Conservation (phyloP, 2,888 invertebrate species). For the Luperina testacea region DNA sequence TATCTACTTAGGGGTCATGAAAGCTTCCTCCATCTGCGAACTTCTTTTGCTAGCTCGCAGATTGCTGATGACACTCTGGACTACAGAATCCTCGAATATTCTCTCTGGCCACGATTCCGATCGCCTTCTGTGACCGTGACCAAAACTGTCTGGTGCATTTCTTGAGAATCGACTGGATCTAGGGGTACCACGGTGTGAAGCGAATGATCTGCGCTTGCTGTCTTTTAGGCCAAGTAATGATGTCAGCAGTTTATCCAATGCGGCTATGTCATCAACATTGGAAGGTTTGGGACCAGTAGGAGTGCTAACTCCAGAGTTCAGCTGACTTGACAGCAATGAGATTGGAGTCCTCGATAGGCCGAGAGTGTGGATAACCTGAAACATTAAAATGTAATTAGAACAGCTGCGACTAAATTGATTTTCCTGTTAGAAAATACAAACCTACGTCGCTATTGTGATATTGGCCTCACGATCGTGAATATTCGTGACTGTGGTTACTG, state of each 20-base stretch:
- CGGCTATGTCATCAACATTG: slow-evolving; percentile 90
- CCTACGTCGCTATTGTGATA: slow-evolving; percentile 6
- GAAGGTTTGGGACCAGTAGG: slow-evolving; percentile 76
- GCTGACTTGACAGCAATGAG: slow-evolving; percentile 78
- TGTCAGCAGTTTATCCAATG: slow-evolving; percentile 91
- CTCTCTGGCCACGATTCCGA: slow-evolving; percentile 86
- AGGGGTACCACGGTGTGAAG: slow-evolving; percentile 82
- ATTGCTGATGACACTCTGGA: slow-evolving; percentile 83
- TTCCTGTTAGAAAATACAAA: slow-evolving; percentile 27
- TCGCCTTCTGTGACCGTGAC: slow-evolving; percentile 71
- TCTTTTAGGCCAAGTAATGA: slow-evolving; percentile 90
- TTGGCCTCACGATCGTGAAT: slow-evolving; percentile 17
- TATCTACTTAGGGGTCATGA: slow-evolving; percentile 82
- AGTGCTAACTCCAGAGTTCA: slow-evolving; percentile 78
- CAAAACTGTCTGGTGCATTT: slow-evolving; percentile 65
- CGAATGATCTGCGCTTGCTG: slow-evolving; percentile 76
- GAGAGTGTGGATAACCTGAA: slow-evolving; percentile 81
- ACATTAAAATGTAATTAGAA: slow-evolving; percentile 38
- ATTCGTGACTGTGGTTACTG: slow-evolving; percentile 16
- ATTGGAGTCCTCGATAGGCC: slow-evolving; percentile 79
- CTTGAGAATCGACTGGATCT: slow-evolving; percentile 79
- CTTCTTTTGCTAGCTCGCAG: slow-evolving; percentile 79
- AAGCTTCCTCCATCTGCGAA: slow-evolving; percentile 82
- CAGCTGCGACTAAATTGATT: not conserved
- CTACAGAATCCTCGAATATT: slow-evolving; percentile 84